Base-by-base conservation (phyloP, 2,113 vertebrate species). In the Drymodes brunneopygia region DNA sequence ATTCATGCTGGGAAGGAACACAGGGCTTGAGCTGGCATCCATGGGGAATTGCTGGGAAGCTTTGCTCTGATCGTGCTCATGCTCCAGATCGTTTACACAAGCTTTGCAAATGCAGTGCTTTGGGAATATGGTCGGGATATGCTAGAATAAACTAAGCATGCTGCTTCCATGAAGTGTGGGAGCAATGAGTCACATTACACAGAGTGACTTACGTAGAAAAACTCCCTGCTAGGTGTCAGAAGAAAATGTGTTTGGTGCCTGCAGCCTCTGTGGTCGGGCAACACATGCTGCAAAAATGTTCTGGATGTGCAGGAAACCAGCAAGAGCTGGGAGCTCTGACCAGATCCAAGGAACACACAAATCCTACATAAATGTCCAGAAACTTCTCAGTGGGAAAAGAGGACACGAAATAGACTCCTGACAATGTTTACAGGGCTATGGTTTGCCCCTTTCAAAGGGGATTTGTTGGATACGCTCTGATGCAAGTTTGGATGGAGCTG, bases 161-260 rank as follows among this genome's bases (percentile, higher is more conserved):
- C 88, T 74, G 10, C 91, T 94, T 93, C 90, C 88, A 88, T 16
- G 75, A 91, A 92, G 72, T 35, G 72, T 92, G 95, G 95, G 95
- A 93, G 94, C 92, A 77, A 11, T 97, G 96, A 97, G 95, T 97
- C 95, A 96, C 82, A 3, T 70, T 25, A 3, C 86, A 69, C 72
- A 28, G 86, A 81, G 58, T 69, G 91, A 35, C 88, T 96, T 92
- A 88, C 36, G 65, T 62, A 94, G 79, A 65, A 94, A 71, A 93
- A 56, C 66, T 94, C 94, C 86, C 92, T 94, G 80, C 86, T 95
- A 96, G 96, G 96, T 97, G 95, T 97, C 94, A 93, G 96, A 88
- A 58, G 86, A 70, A 92, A 95, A 95, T 96, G 94, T 83, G 88
- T 85, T 95, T 71, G 78, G 27, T 91, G 94, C 86, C 88, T 90